These are phyloP conservation scores for Hiodon alosoides DNA, from an alignment of 2,113 vertebrate genomes.

Conservation along the genomic window DNA sequence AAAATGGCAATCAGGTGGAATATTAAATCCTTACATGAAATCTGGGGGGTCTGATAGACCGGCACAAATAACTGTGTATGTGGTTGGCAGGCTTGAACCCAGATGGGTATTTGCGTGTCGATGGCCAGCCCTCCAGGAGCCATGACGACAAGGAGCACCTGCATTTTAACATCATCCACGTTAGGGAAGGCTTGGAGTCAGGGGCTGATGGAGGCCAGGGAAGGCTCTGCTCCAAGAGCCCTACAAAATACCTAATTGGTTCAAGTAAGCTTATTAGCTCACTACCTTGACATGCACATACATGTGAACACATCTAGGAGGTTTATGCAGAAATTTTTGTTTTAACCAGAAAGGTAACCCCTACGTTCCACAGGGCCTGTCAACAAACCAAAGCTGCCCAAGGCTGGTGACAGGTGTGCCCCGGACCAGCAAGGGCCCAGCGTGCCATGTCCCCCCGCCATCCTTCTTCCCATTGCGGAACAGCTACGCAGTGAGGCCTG, in stretches of 20 bases:
- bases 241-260: slow-evolving; percentile 90
- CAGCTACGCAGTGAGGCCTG: slow-evolving; percentile 81
- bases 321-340: too few relatives aligned
- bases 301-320: too few relatives aligned
- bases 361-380: slow-evolving; percentile 71
- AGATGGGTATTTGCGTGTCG: slow-evolving; percentile 84
- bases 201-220: slow-evolving; percentile 35
- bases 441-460: slow-evolving; percentile 77
- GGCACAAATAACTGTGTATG: background rate
- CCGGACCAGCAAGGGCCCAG: slow-evolving; percentile 85
- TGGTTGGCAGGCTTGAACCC: slow-evolving; percentile 49
- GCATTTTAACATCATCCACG: slow-evolving; percentile 86
- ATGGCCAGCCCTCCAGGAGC: slow-evolving; percentile 58
- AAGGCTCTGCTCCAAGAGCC: slow-evolving; percentile 65
- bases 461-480: slow-evolving; percentile 85
- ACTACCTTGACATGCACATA: too few relatives aligned
- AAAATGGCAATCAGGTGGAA: background rate
- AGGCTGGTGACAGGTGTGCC: slow-evolving; percentile 52
- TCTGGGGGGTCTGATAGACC: background rate
- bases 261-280: slow-evolving; percentile 74
- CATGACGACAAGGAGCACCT: slow-evolving; percentile 87
- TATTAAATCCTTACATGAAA: background rate
- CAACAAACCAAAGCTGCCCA: slow-evolving; percentile 84
- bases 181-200: slow-evolving; percentile 58
- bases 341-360: background rate